Evolutionary conservation across 2,888 invertebrate genomes (phyloP).

Genomic region (Drosophila recens): DNA sequence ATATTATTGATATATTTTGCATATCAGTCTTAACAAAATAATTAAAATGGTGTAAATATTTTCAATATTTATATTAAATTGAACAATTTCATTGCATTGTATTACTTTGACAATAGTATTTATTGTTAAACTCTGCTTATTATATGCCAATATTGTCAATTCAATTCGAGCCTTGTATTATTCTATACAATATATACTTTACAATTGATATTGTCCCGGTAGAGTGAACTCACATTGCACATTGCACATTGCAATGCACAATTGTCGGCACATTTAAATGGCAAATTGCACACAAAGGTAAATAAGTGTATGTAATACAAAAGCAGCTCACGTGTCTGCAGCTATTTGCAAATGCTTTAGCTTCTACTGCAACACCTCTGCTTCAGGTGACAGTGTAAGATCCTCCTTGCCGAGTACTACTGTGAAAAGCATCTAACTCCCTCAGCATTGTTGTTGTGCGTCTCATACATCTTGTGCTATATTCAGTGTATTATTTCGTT

Average conservation of each 20-base stretch:
- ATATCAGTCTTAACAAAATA: not conserved
- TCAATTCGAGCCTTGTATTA: slow-evolving; percentile 17
- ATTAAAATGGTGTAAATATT: slow-evolving; percentile 4
- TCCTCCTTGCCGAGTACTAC: not conserved
- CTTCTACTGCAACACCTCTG: slow-evolving; percentile 11
- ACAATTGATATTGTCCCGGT: slow-evolving; percentile 35
- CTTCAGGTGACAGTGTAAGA: slow-evolving; percentile 27
- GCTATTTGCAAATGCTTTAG: slow-evolving; percentile 40
- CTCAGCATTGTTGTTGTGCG: slow-evolving; percentile 24
- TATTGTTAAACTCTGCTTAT: slow-evolving; percentile 30
- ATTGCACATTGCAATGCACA: slow-evolving; percentile 25
- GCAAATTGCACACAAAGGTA: slow-evolving; percentile 71
- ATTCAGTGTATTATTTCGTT: slow-evolving; percentile 67
- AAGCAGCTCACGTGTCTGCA: slow-evolving; percentile 53
- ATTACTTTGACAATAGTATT: slow-evolving; percentile 11
- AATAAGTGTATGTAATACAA: slow-evolving; percentile 38
- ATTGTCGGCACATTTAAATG: slow-evolving; percentile 65
- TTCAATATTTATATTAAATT: slow-evolving; percentile 15
- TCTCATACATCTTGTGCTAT: slow-evolving; percentile 39
- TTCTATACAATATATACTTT: slow-evolving; percentile 10
- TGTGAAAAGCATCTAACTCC: slow-evolving; percentile 6
- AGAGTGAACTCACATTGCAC: slow-evolving; percentile 12
- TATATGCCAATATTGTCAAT: slow-evolving; percentile 35
- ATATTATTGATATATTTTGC: not conserved
- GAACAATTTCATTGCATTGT: not conserved